Percentiles rank a stretch among this genome's conserved stretches.
These are phyloP conservation scores for Collichthys lucidus DNA, from an alignment of 2,113 vertebrate genomes.

Conservation along the genomic window DNA sequence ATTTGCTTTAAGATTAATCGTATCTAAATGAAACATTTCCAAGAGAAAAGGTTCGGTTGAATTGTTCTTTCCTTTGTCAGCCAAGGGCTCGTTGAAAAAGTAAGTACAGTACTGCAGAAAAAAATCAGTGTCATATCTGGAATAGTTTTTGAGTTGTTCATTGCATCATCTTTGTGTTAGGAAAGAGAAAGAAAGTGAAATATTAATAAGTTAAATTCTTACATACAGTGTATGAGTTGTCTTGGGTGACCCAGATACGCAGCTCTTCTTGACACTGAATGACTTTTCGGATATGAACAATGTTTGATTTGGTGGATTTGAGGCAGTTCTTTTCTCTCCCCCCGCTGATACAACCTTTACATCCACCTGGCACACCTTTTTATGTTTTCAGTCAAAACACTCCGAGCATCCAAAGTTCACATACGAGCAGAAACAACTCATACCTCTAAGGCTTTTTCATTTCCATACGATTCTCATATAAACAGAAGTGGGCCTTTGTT, in stretches of 20 bases:
- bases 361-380: constrained; percentile 11
- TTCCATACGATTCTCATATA: constrained; percentile 3
- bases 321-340: constrained; percentile 8
- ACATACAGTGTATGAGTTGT: background rate
- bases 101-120: background rate
- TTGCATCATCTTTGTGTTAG: background rate
- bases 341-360: constrained; percentile 18
- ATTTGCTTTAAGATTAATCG: background rate
- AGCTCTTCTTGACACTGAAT: constrained; percentile 15
- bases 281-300: constrained; percentile 12
- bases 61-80: background rate
- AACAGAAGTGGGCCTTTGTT: constrained; percentile 1
- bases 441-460: background rate
- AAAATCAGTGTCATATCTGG: background rate
- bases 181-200: constrained; percentile 7
- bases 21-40: background rate
- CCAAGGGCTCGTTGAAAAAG: background rate
- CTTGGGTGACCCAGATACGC: constrained; percentile 50
- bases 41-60: background rate
- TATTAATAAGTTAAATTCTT: background rate
- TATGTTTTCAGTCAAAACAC: constrained; percentile 9
- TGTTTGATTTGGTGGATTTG: constrained; percentile 33
- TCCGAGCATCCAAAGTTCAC: constrained; percentile 17
- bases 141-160: constrained; percentile 1
- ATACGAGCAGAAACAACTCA: background rate